Conservation (phyloP, 2,797 vertebrate species). For the Bradypodion ventrale region DNA sequence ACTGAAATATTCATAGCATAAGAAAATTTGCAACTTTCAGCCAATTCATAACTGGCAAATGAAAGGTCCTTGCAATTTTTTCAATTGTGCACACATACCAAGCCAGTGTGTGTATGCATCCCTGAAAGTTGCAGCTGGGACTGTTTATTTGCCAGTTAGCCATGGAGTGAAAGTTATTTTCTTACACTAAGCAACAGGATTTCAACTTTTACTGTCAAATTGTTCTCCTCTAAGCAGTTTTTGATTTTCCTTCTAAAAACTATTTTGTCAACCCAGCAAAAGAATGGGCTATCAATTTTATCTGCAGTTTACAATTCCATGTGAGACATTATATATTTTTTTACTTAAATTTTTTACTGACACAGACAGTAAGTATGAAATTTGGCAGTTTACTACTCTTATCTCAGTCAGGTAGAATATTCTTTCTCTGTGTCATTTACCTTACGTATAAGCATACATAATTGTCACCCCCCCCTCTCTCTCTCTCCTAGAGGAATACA, state of each 20-base stretch:
- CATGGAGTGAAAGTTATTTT: too few species aligned
- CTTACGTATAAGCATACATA: constrained; percentile 1
- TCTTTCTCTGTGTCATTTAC: rapidly evolving
- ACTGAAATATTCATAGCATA: too few species aligned
- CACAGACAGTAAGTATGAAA: neutral
- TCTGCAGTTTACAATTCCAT: neutral
- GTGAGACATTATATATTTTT: neutral
- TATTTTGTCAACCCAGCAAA: neutral
- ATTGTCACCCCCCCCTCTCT: neutral
- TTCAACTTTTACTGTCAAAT: too few species aligned
- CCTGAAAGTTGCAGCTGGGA: too few species aligned
- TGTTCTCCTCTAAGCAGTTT: too few species aligned
- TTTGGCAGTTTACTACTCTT: neutral
- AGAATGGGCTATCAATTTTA: neutral
- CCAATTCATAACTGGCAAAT: too few species aligned
- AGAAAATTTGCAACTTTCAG: too few species aligned
- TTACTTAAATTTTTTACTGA: neutral
- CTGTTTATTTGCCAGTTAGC: too few species aligned
- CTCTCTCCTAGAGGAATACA: constrained; percentile 74
- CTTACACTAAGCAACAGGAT: too few species aligned
- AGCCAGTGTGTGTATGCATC: neutral
- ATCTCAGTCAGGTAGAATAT: neutral
- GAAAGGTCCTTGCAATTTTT: too few species aligned
- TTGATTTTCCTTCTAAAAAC: neutral
- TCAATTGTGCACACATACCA: too few species aligned